Conservation (phyloP, 2,113 vertebrate species). For the Thomomys bottae region DNA sequence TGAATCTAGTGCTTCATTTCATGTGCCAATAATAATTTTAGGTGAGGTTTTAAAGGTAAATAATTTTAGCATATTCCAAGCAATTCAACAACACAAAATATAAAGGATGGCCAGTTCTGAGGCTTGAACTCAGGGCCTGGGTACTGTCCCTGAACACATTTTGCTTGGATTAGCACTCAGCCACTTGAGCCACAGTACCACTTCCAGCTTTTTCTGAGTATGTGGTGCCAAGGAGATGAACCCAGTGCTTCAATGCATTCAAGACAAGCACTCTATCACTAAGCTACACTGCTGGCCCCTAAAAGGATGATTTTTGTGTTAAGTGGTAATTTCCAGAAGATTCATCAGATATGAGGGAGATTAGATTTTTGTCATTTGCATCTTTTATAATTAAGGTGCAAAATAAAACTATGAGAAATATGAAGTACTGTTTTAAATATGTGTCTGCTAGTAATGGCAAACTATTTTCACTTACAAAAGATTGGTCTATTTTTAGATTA, state of each 20-base stretch:
- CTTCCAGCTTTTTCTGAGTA: no score
- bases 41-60: not conserved
- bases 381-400: constrained; percentile 56
- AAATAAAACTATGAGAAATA: constrained; percentile 12
- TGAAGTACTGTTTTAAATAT: no score
- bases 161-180: no score
- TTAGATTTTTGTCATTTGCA: constrained; percentile 13
- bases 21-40: constrained; percentile 34
- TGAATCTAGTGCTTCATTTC: constrained; percentile 17
- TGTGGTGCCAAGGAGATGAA: no score
- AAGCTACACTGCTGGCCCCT: no score
- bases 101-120: no score
- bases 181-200: no score
- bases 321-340: constrained; percentile 31
- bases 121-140: no score
- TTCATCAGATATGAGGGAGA: not conserved
- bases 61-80: not conserved
- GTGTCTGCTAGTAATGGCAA: not conserved
- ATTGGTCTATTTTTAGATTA: constrained; percentile 15
- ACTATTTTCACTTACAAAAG: constrained; percentile 37
- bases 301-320: constrained; percentile 2
- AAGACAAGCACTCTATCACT: no score
- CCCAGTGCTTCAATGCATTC: no score
- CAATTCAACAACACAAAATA: constrained; percentile 13
- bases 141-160: no score